phyloP scores from a whole-genome alignment of 2,113 vertebrate genomes.

The Theristicus caerulescens region DNA sequence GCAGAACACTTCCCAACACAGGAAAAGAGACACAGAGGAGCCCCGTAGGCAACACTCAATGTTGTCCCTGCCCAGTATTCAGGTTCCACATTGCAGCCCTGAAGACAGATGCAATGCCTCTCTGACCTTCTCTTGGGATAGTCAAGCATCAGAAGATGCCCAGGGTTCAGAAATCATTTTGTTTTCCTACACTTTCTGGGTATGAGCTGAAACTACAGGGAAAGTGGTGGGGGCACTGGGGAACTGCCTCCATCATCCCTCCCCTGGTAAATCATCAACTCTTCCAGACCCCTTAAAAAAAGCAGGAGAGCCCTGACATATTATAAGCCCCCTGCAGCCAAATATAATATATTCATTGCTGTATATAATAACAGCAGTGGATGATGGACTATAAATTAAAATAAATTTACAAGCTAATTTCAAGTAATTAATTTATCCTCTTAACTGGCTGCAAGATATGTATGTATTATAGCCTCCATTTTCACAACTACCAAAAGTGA shows the following conservation, averaged over 20 bases:
- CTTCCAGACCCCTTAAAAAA: background rate
- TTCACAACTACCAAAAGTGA: constrained; percentile 19
- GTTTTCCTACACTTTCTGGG: background rate
- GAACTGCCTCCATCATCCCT: background rate
- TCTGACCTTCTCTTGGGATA: background rate
- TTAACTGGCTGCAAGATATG: background rate
- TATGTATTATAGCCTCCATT: background rate
- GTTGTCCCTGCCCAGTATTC: background rate
- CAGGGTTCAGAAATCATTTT: background rate
- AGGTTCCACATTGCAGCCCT: background rate
- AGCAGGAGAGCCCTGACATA: background rate
- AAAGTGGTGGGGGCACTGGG: background rate
- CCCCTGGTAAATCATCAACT: background rate
- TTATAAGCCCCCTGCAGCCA: background rate
- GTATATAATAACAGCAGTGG: background rate
- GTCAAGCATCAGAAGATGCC: background rate
- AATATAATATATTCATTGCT: background rate
- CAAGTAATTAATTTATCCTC: constrained; percentile 24
- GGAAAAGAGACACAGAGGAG: background rate
- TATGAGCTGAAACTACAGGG: background rate
- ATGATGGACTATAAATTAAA: background rate
- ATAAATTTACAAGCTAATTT: background rate
- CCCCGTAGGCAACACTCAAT: background rate
- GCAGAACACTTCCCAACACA: background rate
- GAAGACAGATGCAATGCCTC: background rate